Conservation (phyloP, 2,113 vertebrate genomes). For the Eptesicus fuscus region DNA sequence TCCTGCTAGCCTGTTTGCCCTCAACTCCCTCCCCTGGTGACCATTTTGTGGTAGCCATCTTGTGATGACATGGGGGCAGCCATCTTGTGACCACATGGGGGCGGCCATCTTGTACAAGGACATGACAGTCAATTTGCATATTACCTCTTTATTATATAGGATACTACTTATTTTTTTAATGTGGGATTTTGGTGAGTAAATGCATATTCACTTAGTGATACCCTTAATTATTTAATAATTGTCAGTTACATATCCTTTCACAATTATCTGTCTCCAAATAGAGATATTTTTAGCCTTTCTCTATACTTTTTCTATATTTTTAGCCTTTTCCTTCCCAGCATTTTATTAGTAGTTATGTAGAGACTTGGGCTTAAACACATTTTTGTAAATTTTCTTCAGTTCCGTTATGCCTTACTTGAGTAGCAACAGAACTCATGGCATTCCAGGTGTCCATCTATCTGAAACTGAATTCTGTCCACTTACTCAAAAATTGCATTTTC, state of each 20-base stretch:
- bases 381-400: background rate
- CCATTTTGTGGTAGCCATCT: no score
- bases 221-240: conserved; percentile 38
- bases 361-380: background rate
- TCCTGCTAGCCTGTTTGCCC: no score
- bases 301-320: background rate
- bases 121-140: no score
- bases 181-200: conserved; percentile 35
- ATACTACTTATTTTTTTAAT: background rate
- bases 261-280: conserved; percentile 8
- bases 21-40: no score
- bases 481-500: background rate
- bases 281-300: conserved; percentile 57
- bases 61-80: no score
- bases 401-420: background rate
- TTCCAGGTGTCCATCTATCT: background rate
- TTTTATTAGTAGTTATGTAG: background rate
- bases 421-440: background rate
- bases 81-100: no score
- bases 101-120: no score
- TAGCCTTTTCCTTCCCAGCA: background rate
- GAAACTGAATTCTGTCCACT: background rate
- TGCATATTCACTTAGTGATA: conserved; percentile 18
- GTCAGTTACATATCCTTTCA: conserved; percentile 4
- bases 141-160: no score